Conservation (phyloP, 2,113 vertebrate species). For the Triplophysa tibetana region DNA sequence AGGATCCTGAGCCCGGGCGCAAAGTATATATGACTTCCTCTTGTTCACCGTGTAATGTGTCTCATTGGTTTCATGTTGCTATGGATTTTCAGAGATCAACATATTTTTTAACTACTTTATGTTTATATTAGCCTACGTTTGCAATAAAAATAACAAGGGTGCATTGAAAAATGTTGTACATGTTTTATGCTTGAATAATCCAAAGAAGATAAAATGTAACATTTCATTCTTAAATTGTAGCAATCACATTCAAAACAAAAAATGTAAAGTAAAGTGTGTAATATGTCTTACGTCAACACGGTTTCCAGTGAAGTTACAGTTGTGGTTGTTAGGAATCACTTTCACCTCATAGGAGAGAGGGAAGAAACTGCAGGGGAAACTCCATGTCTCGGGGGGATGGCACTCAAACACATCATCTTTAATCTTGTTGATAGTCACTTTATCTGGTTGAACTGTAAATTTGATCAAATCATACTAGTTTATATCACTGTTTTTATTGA, state of each 20-base stretch:
- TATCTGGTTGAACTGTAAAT: conserved; percentile 66
- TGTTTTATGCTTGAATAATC: too few species aligned
- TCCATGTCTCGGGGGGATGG: conserved; percentile 68
- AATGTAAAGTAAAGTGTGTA: background rate
- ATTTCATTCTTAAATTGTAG: background rate
- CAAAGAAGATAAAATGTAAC: background rate
- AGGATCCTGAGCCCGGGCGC: conserved; percentile 68
- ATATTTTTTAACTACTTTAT: background rate
- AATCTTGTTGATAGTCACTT: conserved; percentile 24
- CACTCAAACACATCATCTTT: conserved; percentile 59
- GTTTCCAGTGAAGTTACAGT: conserved; percentile 56
- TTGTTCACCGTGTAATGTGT: conserved; percentile 27
- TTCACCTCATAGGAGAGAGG: conserved; percentile 70
- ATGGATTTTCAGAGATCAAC: background rate
- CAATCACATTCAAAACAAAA: background rate
- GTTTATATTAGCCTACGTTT: background rate
- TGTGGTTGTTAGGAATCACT: conserved; percentile 38
- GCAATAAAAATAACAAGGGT: background rate
- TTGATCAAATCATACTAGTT: background rate
- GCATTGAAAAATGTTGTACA: background rate
- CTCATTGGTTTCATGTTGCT: conserved; percentile 14
- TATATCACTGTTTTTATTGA: background rate
- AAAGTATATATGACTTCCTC: conserved; percentile 62
- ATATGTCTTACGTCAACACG: background rate
- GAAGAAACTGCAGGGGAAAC: conserved; percentile 64